phyloP scores from a whole-genome alignment of 92 coral and sea anemone species.

The Umimayanthus kanabou region DNA sequence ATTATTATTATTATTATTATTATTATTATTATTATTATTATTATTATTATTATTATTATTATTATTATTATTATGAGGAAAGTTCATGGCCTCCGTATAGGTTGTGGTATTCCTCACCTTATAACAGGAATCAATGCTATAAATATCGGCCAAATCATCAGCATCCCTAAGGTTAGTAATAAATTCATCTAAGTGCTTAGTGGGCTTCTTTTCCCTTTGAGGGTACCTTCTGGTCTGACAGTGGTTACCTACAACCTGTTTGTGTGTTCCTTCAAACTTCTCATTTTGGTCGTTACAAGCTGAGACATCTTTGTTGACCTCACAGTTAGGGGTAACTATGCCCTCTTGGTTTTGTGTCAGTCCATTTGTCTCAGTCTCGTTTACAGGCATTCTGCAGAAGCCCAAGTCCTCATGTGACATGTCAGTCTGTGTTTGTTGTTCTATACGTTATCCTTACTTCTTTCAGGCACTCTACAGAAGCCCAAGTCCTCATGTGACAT shows the following conservation, averaged over 20 bases:
- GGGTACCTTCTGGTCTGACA: constrained; percentile 35
- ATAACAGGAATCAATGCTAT: constrained; percentile 39
- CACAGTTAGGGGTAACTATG: not conserved
- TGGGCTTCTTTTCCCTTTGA: constrained; percentile 43
- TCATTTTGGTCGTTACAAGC: constrained; percentile 14
- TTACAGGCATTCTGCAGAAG: not conserved
- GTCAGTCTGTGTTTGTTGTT: constrained; percentile 12
- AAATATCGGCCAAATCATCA: not conserved
- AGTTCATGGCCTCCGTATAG: not conserved
- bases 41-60: too few relatives aligned
- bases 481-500: not conserved
- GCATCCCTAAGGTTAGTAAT: constrained; percentile 3
- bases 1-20: too few relatives aligned
- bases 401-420: not conserved
- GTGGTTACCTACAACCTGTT: not conserved
- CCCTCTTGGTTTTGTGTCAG: too few relatives aligned
- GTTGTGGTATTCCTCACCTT: constrained; percentile 38
- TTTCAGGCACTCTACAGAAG: not conserved
- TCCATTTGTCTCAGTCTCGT: not conserved
- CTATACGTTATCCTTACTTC: constrained; percentile 14
- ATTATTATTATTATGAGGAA: too few relatives aligned
- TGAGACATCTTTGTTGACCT: constrained; percentile 27
- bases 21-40: too few relatives aligned
- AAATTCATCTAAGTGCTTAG: constrained; percentile 23
- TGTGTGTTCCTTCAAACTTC: not conserved